These are phyloP conservation scores for Cantharis nigra DNA, from an alignment of 2,888 invertebrate genomes.

Conservation along the genomic window DNA sequence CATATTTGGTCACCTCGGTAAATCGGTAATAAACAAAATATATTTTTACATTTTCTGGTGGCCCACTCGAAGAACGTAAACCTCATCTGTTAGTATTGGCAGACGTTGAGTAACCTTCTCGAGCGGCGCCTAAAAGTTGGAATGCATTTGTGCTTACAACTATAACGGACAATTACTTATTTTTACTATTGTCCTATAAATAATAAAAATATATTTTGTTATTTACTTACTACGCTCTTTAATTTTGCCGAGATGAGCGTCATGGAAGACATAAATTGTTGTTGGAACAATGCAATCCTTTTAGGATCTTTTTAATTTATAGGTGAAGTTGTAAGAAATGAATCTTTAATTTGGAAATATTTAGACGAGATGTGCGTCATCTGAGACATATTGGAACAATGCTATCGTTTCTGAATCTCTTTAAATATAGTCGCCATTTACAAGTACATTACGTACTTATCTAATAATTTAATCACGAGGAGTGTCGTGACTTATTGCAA, in stretches of 20 bases:
- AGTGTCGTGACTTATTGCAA: not conserved
- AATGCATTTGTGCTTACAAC: not conserved
- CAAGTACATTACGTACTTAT: not conserved
- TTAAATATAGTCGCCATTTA: not conserved
- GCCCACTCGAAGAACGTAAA: not conserved
- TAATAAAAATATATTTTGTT: not conserved
- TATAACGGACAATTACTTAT: not conserved
- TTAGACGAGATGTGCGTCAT: not conserved
- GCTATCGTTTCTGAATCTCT: not conserved
- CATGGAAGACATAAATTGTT: not conserved
- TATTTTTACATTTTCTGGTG: not conserved
- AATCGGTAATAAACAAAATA: not conserved
- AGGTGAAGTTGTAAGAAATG: not conserved
- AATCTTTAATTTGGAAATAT: not conserved
- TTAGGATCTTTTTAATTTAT: not conserved
- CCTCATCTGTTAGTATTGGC: not conserved
- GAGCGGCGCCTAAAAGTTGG: not conserved
- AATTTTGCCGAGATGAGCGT: not conserved
- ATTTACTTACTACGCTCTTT: not conserved
- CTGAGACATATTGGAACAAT: not conserved
- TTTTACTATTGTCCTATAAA: not conserved
- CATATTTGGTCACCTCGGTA: not conserved
- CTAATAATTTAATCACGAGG: not conserved
- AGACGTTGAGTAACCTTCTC: not conserved
- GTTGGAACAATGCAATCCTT: not conserved